These are phyloP conservation scores for Patiria miniata DNA, from an alignment of 35 echinoderm and acorn worm genomes.

Conservation along the genomic window DNA sequence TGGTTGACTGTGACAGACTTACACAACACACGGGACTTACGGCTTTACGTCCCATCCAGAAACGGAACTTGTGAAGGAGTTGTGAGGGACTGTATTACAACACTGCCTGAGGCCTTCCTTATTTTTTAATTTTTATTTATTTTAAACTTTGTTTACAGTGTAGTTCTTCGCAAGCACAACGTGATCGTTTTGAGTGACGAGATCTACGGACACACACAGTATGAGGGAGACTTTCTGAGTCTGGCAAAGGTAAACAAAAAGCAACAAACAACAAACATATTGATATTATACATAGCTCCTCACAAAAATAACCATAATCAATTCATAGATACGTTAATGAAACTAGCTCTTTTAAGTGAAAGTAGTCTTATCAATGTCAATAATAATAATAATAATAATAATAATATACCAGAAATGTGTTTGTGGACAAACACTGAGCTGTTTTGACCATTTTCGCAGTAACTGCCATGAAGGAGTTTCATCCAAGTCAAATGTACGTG, in stretches of 20 bases:
- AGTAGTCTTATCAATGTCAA: neutral
- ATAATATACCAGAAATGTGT: no score
- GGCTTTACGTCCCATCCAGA: no score
- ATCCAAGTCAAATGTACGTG: no score
- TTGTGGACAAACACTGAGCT: no score
- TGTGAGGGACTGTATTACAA: no score
- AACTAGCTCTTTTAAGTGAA: neutral
- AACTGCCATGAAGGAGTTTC: no score
- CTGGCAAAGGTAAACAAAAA: constrained; percentile 70
- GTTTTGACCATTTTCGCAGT: no score
- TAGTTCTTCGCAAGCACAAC: constrained; percentile 64
- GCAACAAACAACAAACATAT: neutral
- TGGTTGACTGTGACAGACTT: no score
- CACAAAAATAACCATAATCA: neutral
- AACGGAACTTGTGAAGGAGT: no score
- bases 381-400: no score
- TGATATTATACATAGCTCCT: neutral
- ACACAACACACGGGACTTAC: no score
- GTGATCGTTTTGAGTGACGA: constrained; percentile 85
- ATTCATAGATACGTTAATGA: constrained; percentile 1
- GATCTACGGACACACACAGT: constrained; percentile 81
- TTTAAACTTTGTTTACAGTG: constrained; percentile 47
- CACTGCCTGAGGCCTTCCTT: no score
- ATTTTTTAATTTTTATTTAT: neutral
- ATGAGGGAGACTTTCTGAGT: constrained; percentile 55